phyloP scores from a whole-genome alignment of 2,888 invertebrate species.

The Tenthredo livida region DNA sequence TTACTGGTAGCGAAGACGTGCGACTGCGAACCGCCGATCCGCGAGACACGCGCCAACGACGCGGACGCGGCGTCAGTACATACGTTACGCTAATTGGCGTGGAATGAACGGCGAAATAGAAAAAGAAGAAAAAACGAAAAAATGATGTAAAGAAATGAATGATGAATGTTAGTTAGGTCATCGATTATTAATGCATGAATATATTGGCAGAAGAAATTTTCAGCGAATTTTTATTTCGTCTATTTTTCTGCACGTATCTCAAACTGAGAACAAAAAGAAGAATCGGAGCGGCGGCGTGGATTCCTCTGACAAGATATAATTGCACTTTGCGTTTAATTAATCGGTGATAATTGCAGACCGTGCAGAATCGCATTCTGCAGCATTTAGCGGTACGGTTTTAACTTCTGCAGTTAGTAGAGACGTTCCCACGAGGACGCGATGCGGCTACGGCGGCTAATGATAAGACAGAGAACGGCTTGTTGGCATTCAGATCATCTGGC shows the following conservation, averaged over 20 bases:
- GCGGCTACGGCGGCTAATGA: neutral
- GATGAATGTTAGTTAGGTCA: neutral
- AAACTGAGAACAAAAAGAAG: neutral
- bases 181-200: neutral
- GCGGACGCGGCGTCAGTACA: conserved; percentile 11
- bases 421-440: conserved; percentile 33
- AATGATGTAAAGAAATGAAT: neutral
- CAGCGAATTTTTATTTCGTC: neutral
- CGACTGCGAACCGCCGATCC: conserved; percentile 13
- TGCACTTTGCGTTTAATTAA: neutral
- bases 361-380: conserved; percentile 2
- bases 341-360: neutral
- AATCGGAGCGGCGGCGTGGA: neutral
- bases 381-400: neutral
- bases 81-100: conserved; percentile 2
- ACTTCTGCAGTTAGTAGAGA: neutral
- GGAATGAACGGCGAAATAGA: neutral
- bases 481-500: conserved; percentile 42
- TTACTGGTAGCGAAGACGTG: neutral
- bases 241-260: neutral
- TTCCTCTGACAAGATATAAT: conserved; percentile 5
- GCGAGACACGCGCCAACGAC: conserved; percentile 44
- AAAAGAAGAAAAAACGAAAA: neutral
- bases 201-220: neutral
- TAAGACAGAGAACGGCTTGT: neutral